Percentiles rank a stretch among this genome's conserved stretches.
These are phyloP conservation scores for Xenopus borealis DNA, from an alignment of 2,113 vertebrate species.

Conservation along the genomic window DNA sequence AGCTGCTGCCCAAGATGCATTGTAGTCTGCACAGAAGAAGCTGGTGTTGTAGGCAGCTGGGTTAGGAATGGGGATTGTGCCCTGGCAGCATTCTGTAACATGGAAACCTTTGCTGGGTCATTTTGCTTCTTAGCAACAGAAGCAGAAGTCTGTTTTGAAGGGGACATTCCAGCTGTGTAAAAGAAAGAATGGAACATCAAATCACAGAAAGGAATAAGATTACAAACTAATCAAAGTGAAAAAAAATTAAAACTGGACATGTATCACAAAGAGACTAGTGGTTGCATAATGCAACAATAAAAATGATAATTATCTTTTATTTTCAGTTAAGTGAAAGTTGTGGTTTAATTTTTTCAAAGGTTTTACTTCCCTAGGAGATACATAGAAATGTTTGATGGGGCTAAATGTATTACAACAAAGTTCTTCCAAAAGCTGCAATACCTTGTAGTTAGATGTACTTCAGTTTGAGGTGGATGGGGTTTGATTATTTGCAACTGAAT, in stretches of 20 bases:
- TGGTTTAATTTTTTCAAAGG: background rate
- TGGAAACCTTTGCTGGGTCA: conserved; percentile 73
- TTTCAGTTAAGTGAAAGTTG: no score
- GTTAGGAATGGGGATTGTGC: conserved; percentile 67
- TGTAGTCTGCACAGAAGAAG: conserved; percentile 51
- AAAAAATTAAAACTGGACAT: no score
- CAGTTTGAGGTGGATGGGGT: no score
- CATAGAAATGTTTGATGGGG: no score
- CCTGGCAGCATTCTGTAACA: conserved; percentile 74
- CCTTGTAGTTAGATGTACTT: no score
- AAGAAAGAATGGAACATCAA: conserved; percentile 38
- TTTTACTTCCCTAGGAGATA: rapidly evolving
- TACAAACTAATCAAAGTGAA: conserved; percentile 43
- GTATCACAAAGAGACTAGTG: no score
- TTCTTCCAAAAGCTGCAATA: no score
- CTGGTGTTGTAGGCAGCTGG: conserved; percentile 50
- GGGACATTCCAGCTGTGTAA: conserved; percentile 71
- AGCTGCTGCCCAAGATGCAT: conserved; percentile 64
- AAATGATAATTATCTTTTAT: no score
- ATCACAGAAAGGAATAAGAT: no score
- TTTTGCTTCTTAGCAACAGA: conserved; percentile 72
- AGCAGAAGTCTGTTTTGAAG: conserved; percentile 68
- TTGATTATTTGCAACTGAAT: no score
- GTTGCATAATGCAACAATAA: no score
- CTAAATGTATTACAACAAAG: no score